Evolutionary conservation across 2,797 vertebrate genomes (phyloP).

Genomic region (Rhyacichthys aspro): DNA sequence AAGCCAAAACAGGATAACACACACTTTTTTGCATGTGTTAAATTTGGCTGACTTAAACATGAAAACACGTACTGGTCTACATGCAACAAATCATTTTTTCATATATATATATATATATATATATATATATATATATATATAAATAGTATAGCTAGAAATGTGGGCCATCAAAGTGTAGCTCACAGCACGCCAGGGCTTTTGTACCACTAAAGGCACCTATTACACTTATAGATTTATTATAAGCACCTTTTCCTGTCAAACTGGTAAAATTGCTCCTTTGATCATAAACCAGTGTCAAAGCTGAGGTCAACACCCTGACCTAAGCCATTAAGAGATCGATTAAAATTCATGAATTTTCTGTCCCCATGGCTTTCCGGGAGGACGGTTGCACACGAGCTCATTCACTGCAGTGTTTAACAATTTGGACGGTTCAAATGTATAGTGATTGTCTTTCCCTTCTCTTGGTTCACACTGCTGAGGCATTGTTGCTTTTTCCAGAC

Average conservation of each 20-base stretch:
- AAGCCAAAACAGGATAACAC: no score
- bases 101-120: no score
- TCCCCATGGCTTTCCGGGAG: slow-evolving; percentile 20
- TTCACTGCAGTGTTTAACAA: slow-evolving; percentile 18
- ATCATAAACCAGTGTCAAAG: slow-evolving; percentile 19
- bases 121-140: no score
- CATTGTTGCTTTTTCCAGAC: slow-evolving; percentile 8
- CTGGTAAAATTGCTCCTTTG: slow-evolving; percentile 13
- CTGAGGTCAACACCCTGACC: slow-evolving; percentile 14
- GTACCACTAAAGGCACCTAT: background rate
- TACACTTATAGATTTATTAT: background rate
- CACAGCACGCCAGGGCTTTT: background rate
- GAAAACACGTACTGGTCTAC: no score
- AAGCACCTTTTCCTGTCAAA: background rate
- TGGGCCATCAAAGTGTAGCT: background rate
- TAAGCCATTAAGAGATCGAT: slow-evolving; percentile 26
- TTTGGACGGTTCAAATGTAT: slow-evolving; percentile 24
- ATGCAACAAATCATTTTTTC: no score
- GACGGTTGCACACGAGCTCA: slow-evolving; percentile 23
- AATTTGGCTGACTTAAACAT: no score
- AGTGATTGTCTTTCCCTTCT: slow-evolving; percentile 46
- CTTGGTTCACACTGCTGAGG: slow-evolving; percentile 46
- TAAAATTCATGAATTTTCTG: slow-evolving; percentile 33
- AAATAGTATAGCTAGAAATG: no score
- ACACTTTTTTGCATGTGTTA: no score